Conservation (phyloP, 1,140 invertebrate species). For the Drosophila bifasciata region DNA sequence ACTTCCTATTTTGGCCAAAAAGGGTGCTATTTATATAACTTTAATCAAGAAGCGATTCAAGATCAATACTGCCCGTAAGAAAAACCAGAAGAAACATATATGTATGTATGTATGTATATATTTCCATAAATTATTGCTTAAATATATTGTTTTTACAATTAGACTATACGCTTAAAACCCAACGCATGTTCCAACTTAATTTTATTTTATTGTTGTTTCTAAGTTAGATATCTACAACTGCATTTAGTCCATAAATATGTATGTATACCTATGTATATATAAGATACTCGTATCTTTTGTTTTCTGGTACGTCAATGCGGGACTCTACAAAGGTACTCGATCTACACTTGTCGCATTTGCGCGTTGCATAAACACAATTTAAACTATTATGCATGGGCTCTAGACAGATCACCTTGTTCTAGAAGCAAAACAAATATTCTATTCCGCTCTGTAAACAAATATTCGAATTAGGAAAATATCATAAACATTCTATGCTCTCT, state of each 20-base stretch:
- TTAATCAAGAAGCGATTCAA: not conserved
- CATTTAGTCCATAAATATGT: constrained; percentile 39
- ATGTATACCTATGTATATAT: no score
- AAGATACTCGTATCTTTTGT: constrained; percentile 12
- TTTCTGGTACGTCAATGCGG: constrained; percentile 6
- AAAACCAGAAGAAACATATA: constrained; percentile 2
- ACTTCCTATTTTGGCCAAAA: no score
- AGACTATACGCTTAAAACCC: constrained; percentile 57
- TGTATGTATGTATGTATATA: constrained; percentile 54
- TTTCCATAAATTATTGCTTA: constrained; percentile 79
- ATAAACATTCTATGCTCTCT: constrained; percentile 28
- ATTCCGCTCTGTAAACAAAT: constrained; percentile 36
- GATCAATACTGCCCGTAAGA: not conserved
- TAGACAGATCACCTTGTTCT: not conserved
- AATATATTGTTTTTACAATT: constrained; percentile 76
- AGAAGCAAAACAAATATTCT: constrained; percentile 35
- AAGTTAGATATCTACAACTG: constrained; percentile 46
- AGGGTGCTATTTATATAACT: no score
- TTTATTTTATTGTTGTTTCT: constrained; percentile 13
- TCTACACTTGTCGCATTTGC: constrained; percentile 7
- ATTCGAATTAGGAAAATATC: constrained; percentile 49
- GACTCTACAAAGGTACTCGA: constrained; percentile 47
- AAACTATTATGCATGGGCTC: constrained; percentile 27
- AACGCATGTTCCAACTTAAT: constrained; percentile 32
- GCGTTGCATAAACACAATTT: constrained; percentile 39